Evolutionary conservation across 2,888 invertebrate genomes (phyloP), one percentile per base, ranked within the genome.

Genomic region (Pteria penguin): DNA sequence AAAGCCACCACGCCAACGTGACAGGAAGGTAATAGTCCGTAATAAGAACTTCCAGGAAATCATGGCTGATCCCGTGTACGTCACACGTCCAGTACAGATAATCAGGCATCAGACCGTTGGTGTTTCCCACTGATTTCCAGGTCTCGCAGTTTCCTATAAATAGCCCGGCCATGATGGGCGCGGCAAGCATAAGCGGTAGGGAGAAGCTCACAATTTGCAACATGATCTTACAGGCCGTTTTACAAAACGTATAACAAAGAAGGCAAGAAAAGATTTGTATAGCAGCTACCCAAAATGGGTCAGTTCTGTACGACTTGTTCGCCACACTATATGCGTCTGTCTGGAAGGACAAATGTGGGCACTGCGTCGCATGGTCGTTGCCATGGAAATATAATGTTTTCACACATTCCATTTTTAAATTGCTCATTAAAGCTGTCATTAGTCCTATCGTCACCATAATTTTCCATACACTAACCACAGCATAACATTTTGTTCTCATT

Each of bases 191-290:
- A 4, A 99, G 96, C 0, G 99, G 98, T 86, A 99, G 96, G 0
- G 99, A 98, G 90, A 98, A 98, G 90, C 98, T 97, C 93, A 98
- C 97, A 27, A 97, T 96, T 93, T 99, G 99, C 84, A 99, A 98
- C 87, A 97, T 95, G 88, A 98, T 97, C 93, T 98, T 98, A 93
- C 98, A 98, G 2, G 97, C 97, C 85, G 98, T 98, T 93, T 98
- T 98, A 24, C 97, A 97, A 88, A 97, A 96, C 84, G 97, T 96
- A 89, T 98, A 98, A 87, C 97, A 97, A 66, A 97, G 93, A 89
- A 97, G 97, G 3, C 97, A 95, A 1, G 96, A 95, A 70, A 95
- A 93, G 63, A 97, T 94, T 93, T 97, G 97, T 54, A 97, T 94
- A 0, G 85, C 75, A 2, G 82, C 84, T 1, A 86, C 78, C 87